These are phyloP conservation scores for Narcine bancroftii DNA, from an alignment of 2,113 vertebrate genomes.

Conservation along the genomic window DNA sequence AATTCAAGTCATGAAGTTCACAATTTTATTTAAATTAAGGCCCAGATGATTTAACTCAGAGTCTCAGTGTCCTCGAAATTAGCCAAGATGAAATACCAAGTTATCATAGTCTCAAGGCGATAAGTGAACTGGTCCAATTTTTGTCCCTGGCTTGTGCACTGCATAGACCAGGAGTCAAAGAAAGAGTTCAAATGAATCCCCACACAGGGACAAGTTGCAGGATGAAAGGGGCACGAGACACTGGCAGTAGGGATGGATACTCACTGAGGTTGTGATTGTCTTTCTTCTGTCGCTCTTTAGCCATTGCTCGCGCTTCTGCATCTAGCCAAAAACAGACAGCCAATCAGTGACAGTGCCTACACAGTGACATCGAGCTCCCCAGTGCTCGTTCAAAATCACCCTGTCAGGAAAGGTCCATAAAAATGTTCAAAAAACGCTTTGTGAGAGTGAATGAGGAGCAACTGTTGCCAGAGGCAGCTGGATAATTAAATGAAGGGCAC, in stretches of 20 bases:
- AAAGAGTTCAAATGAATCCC: slow-evolving; percentile 41
- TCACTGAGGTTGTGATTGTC: slow-evolving; percentile 98
- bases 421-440: background rate
- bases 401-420: background rate
- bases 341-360: slow-evolving; percentile 13
- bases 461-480: background rate
- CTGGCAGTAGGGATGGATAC: slow-evolving; percentile 54
- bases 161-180: background rate
- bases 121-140: no score
- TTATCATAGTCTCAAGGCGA: background rate
- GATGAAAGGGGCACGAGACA: slow-evolving; percentile 53
- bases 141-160: no score
- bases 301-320: slow-evolving; percentile 80
- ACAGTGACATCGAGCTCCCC: background rate
- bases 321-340: slow-evolving; percentile 56
- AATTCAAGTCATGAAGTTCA: background rate
- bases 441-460: background rate
- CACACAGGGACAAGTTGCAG: slow-evolving; percentile 54
- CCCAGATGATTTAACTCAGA: background rate
- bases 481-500: background rate
- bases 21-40: background rate
- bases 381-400: no score
- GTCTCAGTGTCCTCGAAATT: background rate
- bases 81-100: background rate
- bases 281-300: slow-evolving; percentile 94